Base-by-base conservation (phyloP, 1,140 invertebrate genomes). In the Papilio dardanus region DNA sequence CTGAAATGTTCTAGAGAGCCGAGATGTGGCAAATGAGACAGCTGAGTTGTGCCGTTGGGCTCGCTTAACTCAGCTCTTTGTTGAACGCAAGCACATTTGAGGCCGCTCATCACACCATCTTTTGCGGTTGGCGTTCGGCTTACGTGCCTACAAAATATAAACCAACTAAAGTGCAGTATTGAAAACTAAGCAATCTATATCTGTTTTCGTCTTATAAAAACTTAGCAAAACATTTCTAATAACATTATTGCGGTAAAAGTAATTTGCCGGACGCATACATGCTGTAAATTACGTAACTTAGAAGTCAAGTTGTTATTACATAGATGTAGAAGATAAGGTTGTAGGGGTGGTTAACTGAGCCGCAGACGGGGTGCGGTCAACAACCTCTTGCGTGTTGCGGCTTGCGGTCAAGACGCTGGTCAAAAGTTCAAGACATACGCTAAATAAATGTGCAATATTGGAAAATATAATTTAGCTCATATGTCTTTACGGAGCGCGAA, bases 291-390 rank as follows among this genome's bases (percentile, higher is more conserved):
- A 68, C 33, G 67, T 69, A 69, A 69, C 30, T 30, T 69, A 69
- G 19, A 68, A 68, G n/a, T 37, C 67, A 19, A 10, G 19, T 16
- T 69, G 67, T 69, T 69, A 40, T 69, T 69, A 40, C 67, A 35
- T 69, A 69, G 33, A 40, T 69, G 16, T 19, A 19, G 21, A 33
- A 10, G 33, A 33, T 33, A 68, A 68, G 66, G 3, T 33, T 31
- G 67, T 69, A 69, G 35, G 67, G 67, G 67, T 69, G 28, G 66
- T 16, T 28, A 12, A n/a, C 54, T n/a, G 12, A 62, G n/a, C 67
- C 67, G 12, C 67, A 69, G 67, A 69, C 67, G 35, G 67, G 67
- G 67, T 69, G 67, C 67, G 67, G 67, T 69, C 67, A 12, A 35
- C 67, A 35, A 69, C 31, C 67, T n/a, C 19, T 69, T 12, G 67